Evolutionary conservation across 2,888 invertebrate species (phyloP), one percentile per base, ranked within the genome.

Genomic region (Diarsia rubi): DNA sequence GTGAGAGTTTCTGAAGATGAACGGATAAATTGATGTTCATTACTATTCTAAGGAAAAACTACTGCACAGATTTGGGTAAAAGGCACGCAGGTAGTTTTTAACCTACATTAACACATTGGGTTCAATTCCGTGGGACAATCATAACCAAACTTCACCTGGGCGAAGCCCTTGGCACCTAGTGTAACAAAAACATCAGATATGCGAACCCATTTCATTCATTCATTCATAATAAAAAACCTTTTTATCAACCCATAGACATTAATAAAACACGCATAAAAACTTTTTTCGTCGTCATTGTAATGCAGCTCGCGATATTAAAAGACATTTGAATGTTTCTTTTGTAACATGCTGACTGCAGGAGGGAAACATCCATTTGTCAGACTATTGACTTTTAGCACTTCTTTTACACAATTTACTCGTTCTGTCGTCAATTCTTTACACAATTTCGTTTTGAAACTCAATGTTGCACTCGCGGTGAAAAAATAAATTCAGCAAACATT

Each of bases 381-480:
- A 44, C 82, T 79, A 82, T 84, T 86, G 83, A 81, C 88, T 87
- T 86, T 87, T 79, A 84, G 70, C 72, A 80, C 82, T 83, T 73
- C 73, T 84, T 82, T 80, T 54, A 78, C 78, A 73, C 69, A 81
- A 79, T 82, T 75, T 74, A 77, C 69, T 78, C 72, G 67, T 77
- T 75, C 59, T 21, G 69, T 63, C 75, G 64, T 82, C 79, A 80
- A 77, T 81, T 79, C 73, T 78, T 73, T 67, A 68, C 59, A 75
- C 69, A 84, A 79, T 79, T 69, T 69, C 59, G 67, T 78, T 78
- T 73, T 70, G 6, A 76, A 84, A 69, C 31, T 69, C 68, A 68
- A 60, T 42, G 73, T 71, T 78, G 70, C 72, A 73, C 59, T 79
- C n/a, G 71, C 31, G 57, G 49, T 60, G 65, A 75, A 75, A 42